Conservation (phyloP, 2,113 vertebrate species). For the Bufo gargarizans region DNA sequence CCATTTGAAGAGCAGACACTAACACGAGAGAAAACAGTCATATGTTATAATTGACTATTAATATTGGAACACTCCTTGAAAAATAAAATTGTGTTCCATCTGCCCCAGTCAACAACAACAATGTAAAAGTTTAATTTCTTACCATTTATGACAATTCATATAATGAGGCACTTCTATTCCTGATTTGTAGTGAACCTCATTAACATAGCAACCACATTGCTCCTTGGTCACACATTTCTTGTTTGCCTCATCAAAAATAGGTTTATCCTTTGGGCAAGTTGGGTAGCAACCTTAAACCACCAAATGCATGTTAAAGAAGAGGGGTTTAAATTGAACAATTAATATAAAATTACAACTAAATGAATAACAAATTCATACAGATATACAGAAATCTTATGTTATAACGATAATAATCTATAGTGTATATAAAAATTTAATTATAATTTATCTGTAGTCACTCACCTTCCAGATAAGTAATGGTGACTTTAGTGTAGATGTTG, state of each 20-base stretch:
- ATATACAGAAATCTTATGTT: no score
- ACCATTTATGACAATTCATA: slow-evolving; percentile 72
- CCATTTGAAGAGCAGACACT: slow-evolving; percentile 4
- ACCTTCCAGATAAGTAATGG: slow-evolving; percentile 87
- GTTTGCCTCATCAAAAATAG: slow-evolving; percentile 82
- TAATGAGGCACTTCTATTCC: slow-evolving; percentile 40
- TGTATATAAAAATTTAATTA: neutral
- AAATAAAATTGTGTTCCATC: neutral
- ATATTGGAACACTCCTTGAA: neutral
- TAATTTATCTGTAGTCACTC: slow-evolving; percentile 22
- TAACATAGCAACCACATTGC: slow-evolving; percentile 73
- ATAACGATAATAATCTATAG: no score
- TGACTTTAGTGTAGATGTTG: slow-evolving; percentile 73
- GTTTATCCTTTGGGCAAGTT: slow-evolving; percentile 78
- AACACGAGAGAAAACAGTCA: neutral
- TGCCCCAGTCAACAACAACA: no score
- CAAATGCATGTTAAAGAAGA: no score
- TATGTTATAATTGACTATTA: neutral
- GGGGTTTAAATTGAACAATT: no score
- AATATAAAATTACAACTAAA: no score
- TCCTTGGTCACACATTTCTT: slow-evolving; percentile 75
- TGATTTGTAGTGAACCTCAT: slow-evolving; percentile 7
- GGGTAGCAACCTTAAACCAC: slow-evolving; percentile 86
- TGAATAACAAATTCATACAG: no score
- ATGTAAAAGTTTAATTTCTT: slow-evolving; percentile 35